phyloP scores from a whole-genome alignment of 2,113 vertebrate genomes.

The Silurus meridionalis region DNA sequence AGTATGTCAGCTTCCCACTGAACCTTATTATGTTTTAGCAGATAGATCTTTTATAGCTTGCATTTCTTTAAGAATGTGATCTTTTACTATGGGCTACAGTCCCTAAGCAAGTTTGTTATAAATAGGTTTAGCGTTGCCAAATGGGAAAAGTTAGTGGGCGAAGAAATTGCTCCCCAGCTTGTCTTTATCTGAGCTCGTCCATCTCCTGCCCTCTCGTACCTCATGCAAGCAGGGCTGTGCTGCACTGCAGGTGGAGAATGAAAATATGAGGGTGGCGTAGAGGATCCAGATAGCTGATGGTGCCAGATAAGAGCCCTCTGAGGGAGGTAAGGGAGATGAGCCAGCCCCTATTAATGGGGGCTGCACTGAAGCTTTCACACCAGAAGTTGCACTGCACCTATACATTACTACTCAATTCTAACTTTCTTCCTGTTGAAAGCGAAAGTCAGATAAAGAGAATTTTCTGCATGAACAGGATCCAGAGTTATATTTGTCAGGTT shows the following conservation, averaged over 20 bases:
- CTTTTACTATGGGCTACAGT: background rate
- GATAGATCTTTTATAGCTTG: background rate
- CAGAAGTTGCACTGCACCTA: slow-evolving; percentile 6
- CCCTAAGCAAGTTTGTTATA: background rate
- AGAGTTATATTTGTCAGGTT: background rate
- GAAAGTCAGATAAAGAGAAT: background rate
- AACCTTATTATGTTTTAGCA: slow-evolving; percentile 13
- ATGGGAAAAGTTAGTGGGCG: background rate
- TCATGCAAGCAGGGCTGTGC: slow-evolving; percentile 60
- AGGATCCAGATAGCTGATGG: slow-evolving; percentile 74
- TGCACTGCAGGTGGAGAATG: slow-evolving; percentile 74
- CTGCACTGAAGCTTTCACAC: slow-evolving; percentile 34
- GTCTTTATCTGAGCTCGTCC: slow-evolving; percentile 62
- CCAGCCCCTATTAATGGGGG: slow-evolving; percentile 51
- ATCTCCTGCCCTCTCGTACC: slow-evolving; percentile 63
- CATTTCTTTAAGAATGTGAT: background rate
- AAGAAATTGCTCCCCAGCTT: slow-evolving; percentile 30
- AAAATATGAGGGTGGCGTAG: slow-evolving; percentile 70
- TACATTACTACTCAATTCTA: background rate
- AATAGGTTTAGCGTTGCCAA: slow-evolving; percentile 14
- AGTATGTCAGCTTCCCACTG: background rate
- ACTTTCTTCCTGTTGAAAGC: slow-evolving; percentile 27
- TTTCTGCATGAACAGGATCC: background rate
- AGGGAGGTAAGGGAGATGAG: slow-evolving; percentile 61
- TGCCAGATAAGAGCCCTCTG: slow-evolving; percentile 74